A percentile compares a stretch with the other conserved stretches of the same genome.
These are phyloP conservation scores for Chironomus tentans DNA, from an alignment of 2,888 invertebrate species.

Conservation along the genomic window DNA sequence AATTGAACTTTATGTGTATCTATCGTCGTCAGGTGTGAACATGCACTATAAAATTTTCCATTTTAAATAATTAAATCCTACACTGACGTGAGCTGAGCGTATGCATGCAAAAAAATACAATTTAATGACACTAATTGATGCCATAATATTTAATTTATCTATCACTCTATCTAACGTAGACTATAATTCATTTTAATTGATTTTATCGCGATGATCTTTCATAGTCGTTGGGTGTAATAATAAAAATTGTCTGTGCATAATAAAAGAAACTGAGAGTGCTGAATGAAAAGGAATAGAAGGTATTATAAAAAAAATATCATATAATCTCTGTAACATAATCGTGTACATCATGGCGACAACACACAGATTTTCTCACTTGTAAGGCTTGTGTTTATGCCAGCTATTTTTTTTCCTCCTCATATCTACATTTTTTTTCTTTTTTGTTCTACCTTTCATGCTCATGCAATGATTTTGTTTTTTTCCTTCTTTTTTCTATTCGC, in stretches of 20 bases:
- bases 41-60: too few relatives aligned
- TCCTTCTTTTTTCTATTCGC: slow-evolving; percentile 1
- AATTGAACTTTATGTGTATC: too few relatives aligned
- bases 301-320: not conserved
- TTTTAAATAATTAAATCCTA: too few relatives aligned
- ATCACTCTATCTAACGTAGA: not conserved
- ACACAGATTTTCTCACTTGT: slow-evolving; percentile 24
- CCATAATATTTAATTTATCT: not conserved
- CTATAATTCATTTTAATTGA: not conserved
- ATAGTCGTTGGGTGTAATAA: not conserved
- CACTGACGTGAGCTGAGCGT: too few relatives aligned
- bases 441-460: not conserved
- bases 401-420: not conserved
- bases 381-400: not conserved
- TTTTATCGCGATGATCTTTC: not conserved
- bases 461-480: not conserved
- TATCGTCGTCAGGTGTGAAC: too few relatives aligned
- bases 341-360: slow-evolving; percentile 21
- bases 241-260: not conserved
- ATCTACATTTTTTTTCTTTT: too few relatives aligned
- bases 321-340: slow-evolving; percentile 12
- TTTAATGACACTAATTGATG: not conserved
- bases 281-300: not conserved
- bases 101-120: too few relatives aligned
- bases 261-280: not conserved